A percentile compares a stretch with the other conserved stretches of the same genome.
Evolutionary conservation across 92 coral and sea anemone species (phyloP).

Genomic region (Zoanthus solanderi): DNA sequence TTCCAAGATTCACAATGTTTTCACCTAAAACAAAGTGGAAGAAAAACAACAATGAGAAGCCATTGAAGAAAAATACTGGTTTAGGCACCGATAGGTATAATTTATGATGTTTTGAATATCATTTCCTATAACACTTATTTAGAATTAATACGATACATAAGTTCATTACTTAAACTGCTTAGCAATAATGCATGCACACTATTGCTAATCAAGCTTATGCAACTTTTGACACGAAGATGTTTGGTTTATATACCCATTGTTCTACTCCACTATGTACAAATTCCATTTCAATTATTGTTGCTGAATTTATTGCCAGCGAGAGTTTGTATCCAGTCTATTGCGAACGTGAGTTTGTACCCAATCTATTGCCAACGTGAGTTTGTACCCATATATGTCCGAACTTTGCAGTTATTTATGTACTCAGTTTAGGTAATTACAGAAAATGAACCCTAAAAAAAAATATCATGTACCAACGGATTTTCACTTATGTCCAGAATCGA

Average conservation of each 20-base stretch:
- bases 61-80: constrained; percentile 46
- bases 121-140: not conserved
- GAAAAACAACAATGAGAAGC: constrained; percentile 57
- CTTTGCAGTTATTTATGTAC: too few relatives aligned
- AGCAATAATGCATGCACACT: not conserved
- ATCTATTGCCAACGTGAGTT: too few relatives aligned
- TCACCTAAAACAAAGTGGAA: constrained; percentile 83
- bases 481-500: too few relatives aligned
- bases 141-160: too few relatives aligned
- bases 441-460: too few relatives aligned
- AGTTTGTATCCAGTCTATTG: too few relatives aligned
- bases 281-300: not conserved
- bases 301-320: too few relatives aligned
- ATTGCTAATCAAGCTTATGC: not conserved
- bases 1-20: constrained; percentile 87
- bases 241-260: not conserved
- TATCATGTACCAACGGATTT: too few relatives aligned
- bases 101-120: too few relatives aligned
- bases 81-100: constrained; percentile 28
- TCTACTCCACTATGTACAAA: not conserved
- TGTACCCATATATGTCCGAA: too few relatives aligned
- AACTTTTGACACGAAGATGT: not conserved
- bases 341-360: too few relatives aligned
- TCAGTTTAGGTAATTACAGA: too few relatives aligned
- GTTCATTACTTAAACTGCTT: not conserved